Evolutionary conservation across 2,113 vertebrate species (phyloP).

Genomic region (Harpagus bidentatus): DNA sequence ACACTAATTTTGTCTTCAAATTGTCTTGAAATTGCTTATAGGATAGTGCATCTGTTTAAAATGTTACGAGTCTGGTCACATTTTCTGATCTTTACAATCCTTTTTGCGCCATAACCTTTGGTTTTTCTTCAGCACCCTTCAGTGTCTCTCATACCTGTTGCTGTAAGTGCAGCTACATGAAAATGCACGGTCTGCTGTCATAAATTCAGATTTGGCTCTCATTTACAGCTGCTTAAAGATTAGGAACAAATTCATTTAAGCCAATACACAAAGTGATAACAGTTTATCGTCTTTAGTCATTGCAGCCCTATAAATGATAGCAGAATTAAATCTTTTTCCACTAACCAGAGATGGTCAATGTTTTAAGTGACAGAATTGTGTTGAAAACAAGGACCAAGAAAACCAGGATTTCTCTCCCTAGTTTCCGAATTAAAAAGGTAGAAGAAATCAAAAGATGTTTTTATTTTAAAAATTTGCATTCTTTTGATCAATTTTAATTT

Average conservation of each 20-base stretch:
- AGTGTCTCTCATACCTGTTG: background rate
- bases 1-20: background rate
- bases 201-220: background rate
- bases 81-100: background rate
- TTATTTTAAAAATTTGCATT: background rate
- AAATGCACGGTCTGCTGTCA: background rate
- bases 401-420: background rate
- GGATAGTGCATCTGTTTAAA: background rate
- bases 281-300: background rate
- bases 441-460: background rate
- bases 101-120: background rate
- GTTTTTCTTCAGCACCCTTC: background rate
- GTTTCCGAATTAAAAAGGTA: background rate
- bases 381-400: background rate
- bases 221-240: background rate
- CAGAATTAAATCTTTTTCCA: background rate
- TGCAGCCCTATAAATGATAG: background rate
- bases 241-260: constrained; percentile 4
- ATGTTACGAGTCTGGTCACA: background rate
- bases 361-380: background rate
- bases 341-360: background rate
- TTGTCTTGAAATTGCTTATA: background rate
- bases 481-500: background rate
- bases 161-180: background rate
- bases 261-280: background rate